phyloP scores from a whole-genome alignment of 2,888 invertebrate genomes.

The Erannis defoliaria region DNA sequence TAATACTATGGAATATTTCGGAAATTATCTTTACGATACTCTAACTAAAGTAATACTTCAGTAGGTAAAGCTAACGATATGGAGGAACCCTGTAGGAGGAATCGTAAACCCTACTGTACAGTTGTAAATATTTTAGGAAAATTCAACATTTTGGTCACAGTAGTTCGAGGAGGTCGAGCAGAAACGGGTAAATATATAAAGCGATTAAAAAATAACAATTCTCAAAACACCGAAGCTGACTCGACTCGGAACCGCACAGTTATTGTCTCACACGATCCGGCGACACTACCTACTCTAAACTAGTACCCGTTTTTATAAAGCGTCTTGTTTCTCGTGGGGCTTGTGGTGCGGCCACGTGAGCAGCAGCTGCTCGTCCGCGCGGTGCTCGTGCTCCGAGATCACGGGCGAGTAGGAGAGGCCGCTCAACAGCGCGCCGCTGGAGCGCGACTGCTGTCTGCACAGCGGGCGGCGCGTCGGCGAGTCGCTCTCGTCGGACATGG shows the following conservation, averaged over 20 bases:
- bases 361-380: slow-evolving; percentile 81
- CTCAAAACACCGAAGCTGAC: slow-evolving; percentile 69
- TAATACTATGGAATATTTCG: slow-evolving; percentile 80
- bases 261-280: slow-evolving; percentile 74
- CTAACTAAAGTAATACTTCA: slow-evolving; percentile 83
- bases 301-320: slow-evolving; percentile 77
- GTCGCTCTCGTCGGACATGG: slow-evolving; percentile 91
- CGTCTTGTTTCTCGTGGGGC: slow-evolving; percentile 65
- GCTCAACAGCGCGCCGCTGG: slow-evolving; percentile 80
- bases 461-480: slow-evolving; percentile 82
- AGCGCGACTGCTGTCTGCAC: slow-evolving; percentile 81
- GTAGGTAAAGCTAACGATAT: slow-evolving; percentile 86
- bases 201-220: slow-evolving; percentile 70
- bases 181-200: slow-evolving; percentile 66
- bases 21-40: slow-evolving; percentile 72
- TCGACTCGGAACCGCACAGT: slow-evolving; percentile 71
- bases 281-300: slow-evolving; percentile 62
- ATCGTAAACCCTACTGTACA: slow-evolving; percentile 73
- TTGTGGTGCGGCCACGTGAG: slow-evolving; percentile 85
- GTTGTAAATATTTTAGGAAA: slow-evolving; percentile 76
- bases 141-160: slow-evolving; percentile 75
- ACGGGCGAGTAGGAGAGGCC: slow-evolving; percentile 81
- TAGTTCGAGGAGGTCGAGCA: slow-evolving; percentile 67
- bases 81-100: slow-evolving; percentile 85
- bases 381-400: slow-evolving; percentile 62